These are phyloP conservation scores for Acleris literana DNA, from an alignment of 2,888 invertebrate genomes.

Conservation along the genomic window DNA sequence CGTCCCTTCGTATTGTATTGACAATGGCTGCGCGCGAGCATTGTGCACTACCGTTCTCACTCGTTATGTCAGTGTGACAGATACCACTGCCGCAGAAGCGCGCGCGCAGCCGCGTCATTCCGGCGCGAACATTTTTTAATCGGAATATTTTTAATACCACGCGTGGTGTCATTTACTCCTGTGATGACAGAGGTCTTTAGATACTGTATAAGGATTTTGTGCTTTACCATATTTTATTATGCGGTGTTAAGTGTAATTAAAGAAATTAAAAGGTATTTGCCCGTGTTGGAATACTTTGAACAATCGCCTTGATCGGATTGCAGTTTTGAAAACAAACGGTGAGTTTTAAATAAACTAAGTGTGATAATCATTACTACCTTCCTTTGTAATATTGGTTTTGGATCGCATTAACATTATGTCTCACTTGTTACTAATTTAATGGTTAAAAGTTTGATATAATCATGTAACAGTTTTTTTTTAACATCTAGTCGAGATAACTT, in stretches of 20 bases:
- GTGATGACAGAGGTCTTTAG: slow-evolving; percentile 73
- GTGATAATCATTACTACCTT: slow-evolving; percentile 16
- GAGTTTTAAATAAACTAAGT: slow-evolving; percentile 22
- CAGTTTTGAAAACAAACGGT: slow-evolving; percentile 38
- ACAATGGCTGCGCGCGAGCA: slow-evolving; percentile 63
- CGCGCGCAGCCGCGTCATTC: slow-evolving; percentile 45
- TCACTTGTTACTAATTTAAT: background rate
- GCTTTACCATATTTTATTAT: slow-evolving; percentile 71
- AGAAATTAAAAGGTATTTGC: slow-evolving; percentile 66
- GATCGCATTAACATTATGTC: background rate
- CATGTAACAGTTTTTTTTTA: no score
- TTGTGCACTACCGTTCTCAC: slow-evolving; percentile 59
- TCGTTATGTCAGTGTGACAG: slow-evolving; percentile 63
- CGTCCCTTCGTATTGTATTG: slow-evolving; percentile 36
- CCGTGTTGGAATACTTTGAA: slow-evolving; percentile 50
- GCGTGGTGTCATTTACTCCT: slow-evolving; percentile 41
- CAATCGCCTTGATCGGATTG: slow-evolving; percentile 48
- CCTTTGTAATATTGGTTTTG: slow-evolving; percentile 2
- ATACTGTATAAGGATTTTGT: slow-evolving; percentile 62
- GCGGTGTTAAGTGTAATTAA: slow-evolving; percentile 65
- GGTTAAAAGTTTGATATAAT: no score
- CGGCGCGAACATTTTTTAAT: slow-evolving; percentile 50
- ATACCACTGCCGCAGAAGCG: slow-evolving; percentile 45
- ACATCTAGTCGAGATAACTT: no score
- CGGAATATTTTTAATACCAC: slow-evolving; percentile 1